phyloP scores from a whole-genome alignment of 1,140 invertebrate genomes.

The Drosophila burlai region DNA sequence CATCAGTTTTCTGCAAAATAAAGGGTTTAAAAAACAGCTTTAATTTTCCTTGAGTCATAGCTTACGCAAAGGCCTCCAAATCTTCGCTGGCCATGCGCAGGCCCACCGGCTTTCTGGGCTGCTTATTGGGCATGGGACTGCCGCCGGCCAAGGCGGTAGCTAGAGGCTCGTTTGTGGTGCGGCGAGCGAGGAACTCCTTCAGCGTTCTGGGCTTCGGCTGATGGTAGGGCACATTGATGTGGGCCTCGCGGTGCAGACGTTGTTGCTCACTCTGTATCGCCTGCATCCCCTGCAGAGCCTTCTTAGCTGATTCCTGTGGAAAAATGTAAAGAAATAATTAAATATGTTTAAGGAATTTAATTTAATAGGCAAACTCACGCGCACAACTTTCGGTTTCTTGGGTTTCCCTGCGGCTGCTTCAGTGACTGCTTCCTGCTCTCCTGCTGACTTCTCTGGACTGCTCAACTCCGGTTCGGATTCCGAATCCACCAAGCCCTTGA shows the following conservation, averaged over 20 bases:
- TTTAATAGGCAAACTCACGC: constrained; percentile 24
- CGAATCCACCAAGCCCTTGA: constrained; percentile 64
- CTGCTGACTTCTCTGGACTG: constrained; percentile 30
- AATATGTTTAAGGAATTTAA: too few species aligned
- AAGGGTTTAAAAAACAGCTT: neutral
- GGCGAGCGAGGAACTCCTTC: constrained; percentile 88
- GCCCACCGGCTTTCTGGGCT: constrained; percentile 58
- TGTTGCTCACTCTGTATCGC: constrained; percentile 87
- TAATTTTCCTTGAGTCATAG: neutral
- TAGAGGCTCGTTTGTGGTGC: constrained; percentile 72
- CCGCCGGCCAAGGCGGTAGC: constrained; percentile 79
- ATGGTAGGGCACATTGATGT: constrained; percentile 90
- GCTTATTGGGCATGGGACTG: constrained; percentile 57
- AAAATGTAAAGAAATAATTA: neutral
- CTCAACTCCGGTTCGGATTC: constrained; percentile 60
- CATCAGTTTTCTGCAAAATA: constrained; percentile 84
- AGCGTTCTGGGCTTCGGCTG: constrained; percentile 89
- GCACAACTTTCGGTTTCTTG: constrained; percentile 47
- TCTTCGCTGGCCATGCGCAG: constrained; percentile 86
- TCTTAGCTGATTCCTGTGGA: constrained; percentile 85
- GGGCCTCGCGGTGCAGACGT: constrained; percentile 88
- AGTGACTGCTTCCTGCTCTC: constrained; percentile 24
- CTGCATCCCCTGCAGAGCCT: constrained; percentile 84
- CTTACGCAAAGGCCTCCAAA: constrained; percentile 86
- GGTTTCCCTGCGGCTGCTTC: constrained; percentile 20